phyloP scores from a whole-genome alignment of 35 echinoderm and acorn worm species.

The Nesometra sesokonis region DNA sequence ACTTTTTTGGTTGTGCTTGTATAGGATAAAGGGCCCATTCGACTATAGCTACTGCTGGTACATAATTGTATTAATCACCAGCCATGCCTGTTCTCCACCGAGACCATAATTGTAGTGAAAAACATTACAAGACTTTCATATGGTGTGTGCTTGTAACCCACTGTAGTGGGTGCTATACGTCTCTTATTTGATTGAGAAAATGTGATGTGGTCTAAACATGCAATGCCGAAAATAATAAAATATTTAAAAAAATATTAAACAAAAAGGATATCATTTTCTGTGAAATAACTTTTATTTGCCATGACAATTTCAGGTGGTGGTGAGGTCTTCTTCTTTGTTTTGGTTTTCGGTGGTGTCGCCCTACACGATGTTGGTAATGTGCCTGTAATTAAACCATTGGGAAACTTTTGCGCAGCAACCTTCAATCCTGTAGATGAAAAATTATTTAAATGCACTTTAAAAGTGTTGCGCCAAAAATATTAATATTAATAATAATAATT shows the following conservation, averaged over 20 bases:
- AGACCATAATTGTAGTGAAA: no score
- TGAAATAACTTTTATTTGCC: slow-evolving; percentile 40
- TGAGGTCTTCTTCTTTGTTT: slow-evolving; percentile 38
- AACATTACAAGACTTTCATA: no score
- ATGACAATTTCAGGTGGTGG: slow-evolving; percentile 29
- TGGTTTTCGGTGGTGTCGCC: slow-evolving; percentile 46
- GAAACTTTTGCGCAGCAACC: slow-evolving; percentile 81
- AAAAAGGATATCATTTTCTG: slow-evolving; percentile 91
- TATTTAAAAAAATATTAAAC: neutral
- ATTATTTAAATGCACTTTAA: neutral
- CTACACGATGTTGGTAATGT: slow-evolving; percentile 66
- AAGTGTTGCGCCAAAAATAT: no score
- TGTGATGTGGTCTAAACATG: neutral
- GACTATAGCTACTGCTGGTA: no score
- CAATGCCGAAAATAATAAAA: neutral
- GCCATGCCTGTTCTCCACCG: no score
- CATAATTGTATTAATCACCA: no score
- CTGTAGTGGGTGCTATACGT: no score
- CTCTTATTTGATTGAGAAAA: no score
- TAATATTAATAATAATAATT: no score
- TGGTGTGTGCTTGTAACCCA: no score
- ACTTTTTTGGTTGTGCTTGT: no score
- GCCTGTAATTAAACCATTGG: slow-evolving; percentile 68
- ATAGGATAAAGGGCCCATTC: no score
- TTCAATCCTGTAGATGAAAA: slow-evolving; percentile 57